phyloP scores from a whole-genome alignment of 2,113 vertebrate species.

The Ictalurus furcatus region DNA sequence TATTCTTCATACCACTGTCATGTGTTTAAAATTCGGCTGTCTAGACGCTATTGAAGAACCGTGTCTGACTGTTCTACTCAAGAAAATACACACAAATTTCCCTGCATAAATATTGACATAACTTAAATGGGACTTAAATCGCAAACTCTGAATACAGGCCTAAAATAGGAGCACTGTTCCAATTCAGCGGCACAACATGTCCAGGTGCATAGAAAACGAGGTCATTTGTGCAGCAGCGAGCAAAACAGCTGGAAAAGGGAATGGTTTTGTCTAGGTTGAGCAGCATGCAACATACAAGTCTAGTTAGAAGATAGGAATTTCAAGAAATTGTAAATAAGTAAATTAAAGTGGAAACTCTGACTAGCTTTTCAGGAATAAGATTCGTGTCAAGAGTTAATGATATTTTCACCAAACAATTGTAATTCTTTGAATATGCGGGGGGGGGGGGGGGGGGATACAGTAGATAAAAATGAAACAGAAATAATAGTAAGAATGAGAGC shows the following conservation, averaged over 20 bases:
- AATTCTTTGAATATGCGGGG: background rate
- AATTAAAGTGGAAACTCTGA: background rate
- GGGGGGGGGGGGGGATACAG: background rate
- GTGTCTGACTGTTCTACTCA: background rate
- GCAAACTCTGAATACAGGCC: background rate
- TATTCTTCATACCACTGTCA: background rate
- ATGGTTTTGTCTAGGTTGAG: background rate
- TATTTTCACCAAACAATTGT: constrained; percentile 2
- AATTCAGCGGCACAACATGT: constrained; percentile 2
- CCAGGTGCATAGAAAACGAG: constrained; percentile 27
- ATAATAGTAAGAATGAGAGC: constrained; percentile 20
- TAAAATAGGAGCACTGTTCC: constrained; percentile 9
- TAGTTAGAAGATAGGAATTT: background rate
- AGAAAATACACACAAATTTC: background rate
- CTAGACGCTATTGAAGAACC: background rate
- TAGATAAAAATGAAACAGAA: constrained; percentile 30
- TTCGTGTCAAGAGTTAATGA: background rate
- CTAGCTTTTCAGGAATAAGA: background rate
- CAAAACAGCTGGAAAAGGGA: background rate
- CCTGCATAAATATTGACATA: background rate
- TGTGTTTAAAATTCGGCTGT: background rate
- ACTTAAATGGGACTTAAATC: background rate
- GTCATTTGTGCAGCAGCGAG: constrained; percentile 2
- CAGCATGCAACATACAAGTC: background rate
- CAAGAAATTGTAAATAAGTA: background rate